Conservation (phyloP, 2,113 vertebrate genomes). For the Bagarius yarrelli region DNA sequence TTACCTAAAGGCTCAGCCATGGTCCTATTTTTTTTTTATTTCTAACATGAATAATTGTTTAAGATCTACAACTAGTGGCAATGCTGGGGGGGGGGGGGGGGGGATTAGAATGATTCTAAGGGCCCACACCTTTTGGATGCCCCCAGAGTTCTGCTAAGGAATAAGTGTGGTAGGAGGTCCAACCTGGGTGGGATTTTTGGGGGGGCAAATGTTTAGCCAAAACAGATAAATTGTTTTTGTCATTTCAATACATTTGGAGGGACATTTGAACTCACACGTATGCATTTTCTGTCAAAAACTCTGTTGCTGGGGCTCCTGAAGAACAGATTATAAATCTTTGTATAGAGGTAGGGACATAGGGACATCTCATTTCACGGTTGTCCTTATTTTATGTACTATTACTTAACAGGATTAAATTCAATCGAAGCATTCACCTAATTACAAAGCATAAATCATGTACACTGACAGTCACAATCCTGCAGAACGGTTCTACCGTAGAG, state of each 20-base stretch:
- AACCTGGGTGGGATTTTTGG: no score
- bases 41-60: no score
- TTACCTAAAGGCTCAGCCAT: no score
- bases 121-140: no score
- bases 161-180: no score
- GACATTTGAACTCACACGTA: neutral
- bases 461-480: neutral
- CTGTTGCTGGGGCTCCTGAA: neutral
- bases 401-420: neutral
- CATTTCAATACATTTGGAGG: neutral
- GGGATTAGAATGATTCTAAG: no score
- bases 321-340: neutral
- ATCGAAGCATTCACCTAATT: slow-evolving; percentile 17
- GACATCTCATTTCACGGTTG: neutral
- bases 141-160: no score
- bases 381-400: neutral
- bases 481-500: neutral
- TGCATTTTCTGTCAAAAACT: neutral
- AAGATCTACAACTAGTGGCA: no score
- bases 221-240: neutral
- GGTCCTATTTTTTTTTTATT: no score
- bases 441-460: slow-evolving; percentile 23
- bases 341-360: no score
- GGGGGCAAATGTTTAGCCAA: no score
- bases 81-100: no score